Conservation (phyloP, 2,888 invertebrate genomes). For the Catonia carolina region DNA sequence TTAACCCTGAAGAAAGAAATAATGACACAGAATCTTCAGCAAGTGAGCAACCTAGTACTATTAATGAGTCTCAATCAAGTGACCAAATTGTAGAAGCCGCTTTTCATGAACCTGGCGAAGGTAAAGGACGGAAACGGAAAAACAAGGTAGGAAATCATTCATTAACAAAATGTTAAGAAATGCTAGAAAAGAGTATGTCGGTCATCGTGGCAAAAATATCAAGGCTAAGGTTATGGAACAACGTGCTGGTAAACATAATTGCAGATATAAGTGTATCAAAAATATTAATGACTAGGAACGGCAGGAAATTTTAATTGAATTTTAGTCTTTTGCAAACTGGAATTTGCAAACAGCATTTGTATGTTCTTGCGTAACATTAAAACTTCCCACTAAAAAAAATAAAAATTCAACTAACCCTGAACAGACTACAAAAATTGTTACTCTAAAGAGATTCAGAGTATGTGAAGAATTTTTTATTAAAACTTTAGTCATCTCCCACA, state of each 20-base stretch:
- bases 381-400: neutral
- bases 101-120: neutral
- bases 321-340: constrained; percentile 1
- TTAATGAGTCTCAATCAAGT: neutral
- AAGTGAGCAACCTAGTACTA: neutral
- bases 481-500: neutral
- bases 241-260: neutral
- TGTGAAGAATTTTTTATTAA: neutral
- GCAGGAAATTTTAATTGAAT: neutral
- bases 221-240: neutral
- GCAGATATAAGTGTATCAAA: neutral
- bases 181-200: neutral
- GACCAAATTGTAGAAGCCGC: neutral
- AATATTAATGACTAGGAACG: neutral
- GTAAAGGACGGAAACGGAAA: neutral
- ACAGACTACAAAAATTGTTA: constrained; percentile 2
- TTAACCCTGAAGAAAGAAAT: neutral
- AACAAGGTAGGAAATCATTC: constrained; percentile 1
- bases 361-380: neutral
- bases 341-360: constrained; percentile 3
- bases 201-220: constrained; percentile 1
- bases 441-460: constrained; percentile 3
- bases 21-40: neutral
- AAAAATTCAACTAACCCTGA: neutral
- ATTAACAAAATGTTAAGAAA: neutral